Evolutionary conservation across 2,797 vertebrate genomes (phyloP).

Genomic region (Muscicapa comitata): DNA sequence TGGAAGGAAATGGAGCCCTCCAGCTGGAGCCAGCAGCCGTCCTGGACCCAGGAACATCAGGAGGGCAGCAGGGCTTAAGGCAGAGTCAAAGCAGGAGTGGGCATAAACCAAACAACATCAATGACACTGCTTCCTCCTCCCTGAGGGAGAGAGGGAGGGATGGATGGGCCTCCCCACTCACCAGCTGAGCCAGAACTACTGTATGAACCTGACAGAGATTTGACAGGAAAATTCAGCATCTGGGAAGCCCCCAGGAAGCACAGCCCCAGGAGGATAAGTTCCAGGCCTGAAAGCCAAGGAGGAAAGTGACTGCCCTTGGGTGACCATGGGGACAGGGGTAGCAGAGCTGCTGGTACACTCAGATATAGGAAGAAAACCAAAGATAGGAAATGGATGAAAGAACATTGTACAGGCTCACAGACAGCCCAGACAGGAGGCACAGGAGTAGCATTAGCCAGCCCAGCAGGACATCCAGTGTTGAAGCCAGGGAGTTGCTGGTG

Average conservation of each 20-base stretch:
- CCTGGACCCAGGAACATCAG: too few relatives aligned
- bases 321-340: accelerated
- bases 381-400: not conserved
- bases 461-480: not conserved
- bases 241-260: not conserved
- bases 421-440: not conserved
- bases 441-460: not conserved
- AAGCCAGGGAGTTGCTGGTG: not conserved
- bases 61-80: not conserved
- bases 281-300: not conserved
- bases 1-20: not conserved
- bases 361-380: not conserved
- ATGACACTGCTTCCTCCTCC: not conserved
- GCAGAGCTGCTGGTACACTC: not conserved
- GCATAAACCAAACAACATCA: not conserved
- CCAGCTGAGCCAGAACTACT: not conserved
- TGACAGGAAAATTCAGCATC: not conserved
- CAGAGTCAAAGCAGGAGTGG: not conserved
- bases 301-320: not conserved
- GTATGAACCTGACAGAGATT: not conserved
- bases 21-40: not conserved
- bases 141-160: not conserved
- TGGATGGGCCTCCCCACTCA: accelerated
- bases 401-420: accelerated
- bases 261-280: not conserved